Base-by-base conservation (phyloP, 2,888 invertebrate species). In the Limnephilus rhombicus region DNA sequence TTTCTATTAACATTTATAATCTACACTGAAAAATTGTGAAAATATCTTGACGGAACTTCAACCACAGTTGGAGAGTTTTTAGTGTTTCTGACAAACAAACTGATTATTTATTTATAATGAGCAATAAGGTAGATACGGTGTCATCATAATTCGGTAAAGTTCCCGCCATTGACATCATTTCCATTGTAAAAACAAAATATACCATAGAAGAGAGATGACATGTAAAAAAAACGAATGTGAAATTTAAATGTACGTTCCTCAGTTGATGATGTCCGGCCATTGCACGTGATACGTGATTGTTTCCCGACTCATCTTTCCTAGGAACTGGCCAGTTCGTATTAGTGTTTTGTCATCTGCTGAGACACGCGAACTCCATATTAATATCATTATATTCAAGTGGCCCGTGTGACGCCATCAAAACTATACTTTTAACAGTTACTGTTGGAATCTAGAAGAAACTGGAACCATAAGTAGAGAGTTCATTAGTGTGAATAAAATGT, bases 281-380 rank as follows among this genome's bases (percentile, higher is more conserved):
- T 91, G 92, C 92, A 91, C 90, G 92, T 91, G 83, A 90, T 68
- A 68, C n/a, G 68, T 68, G 68, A 68, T 89, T 81, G 80, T 80
- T 68, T 7, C 53, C 68, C 68, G 53, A 15, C 53, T 91, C 29
- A 81, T 90, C 91, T 86, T 86, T 92, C 90, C 92, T 85, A 92
- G 92, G 92, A 92, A 91, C 90, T 90, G 86, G 37, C 29, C 45
- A 91, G 68, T 91, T 91, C 91, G 91, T 91, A 88, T 90, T 41
- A 68, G 24, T 82, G 91, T 92, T 92, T 91, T 93, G 92, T 93
- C 93, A 83, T 53, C 89, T 68, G 31, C n/a, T 29, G n/a, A 83
- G 68, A 86, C 93, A 93, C 93, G 93, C 93, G 89, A 93, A 91
- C 82, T 82, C 89, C 93, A 81, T 91, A 93, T 93, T 93, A 93